phyloP scores from a whole-genome alignment of 1,140 invertebrate species.

The Colletes latitarsis region DNA sequence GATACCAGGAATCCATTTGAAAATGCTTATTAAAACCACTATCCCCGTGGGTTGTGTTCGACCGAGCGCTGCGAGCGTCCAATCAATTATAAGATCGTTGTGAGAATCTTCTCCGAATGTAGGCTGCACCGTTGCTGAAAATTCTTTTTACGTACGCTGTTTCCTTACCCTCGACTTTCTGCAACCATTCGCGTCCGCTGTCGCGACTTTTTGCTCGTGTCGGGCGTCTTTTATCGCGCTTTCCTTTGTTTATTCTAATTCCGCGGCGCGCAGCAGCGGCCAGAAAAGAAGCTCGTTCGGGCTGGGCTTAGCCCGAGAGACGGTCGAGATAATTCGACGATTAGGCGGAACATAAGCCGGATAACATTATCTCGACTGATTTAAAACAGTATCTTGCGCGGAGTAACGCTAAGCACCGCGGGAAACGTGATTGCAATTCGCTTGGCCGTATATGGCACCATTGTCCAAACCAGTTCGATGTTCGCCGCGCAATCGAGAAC shows the following conservation, averaged over 20 bases:
- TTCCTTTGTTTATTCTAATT: slow-evolving; percentile 41
- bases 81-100: slow-evolving; percentile 45
- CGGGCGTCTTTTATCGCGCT: neutral
- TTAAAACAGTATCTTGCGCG: slow-evolving; percentile 62
- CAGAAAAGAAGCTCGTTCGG: slow-evolving; percentile 35
- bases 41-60: slow-evolving; percentile 16
- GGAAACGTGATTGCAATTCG: slow-evolving; percentile 67
- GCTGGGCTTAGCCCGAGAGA: slow-evolving; percentile 19
- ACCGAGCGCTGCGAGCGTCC: slow-evolving; percentile 20
- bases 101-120: slow-evolving; percentile 20
- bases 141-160: neutral
- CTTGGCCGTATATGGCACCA: slow-evolving; percentile 57
- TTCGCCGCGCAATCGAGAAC: slow-evolving; percentile 60
- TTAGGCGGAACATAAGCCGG: slow-evolving; percentile 37
- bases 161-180: neutral
- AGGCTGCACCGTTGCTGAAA: neutral
- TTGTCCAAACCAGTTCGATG: slow-evolving; percentile 67
- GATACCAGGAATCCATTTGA: slow-evolving; percentile 65
- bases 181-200: neutral
- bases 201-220: neutral
- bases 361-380: slow-evolving; percentile 58
- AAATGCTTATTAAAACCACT: slow-evolving; percentile 59
- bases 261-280: slow-evolving; percentile 10
- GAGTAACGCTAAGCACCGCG: slow-evolving; percentile 59
- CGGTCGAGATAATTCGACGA: slow-evolving; percentile 46